Base-by-base conservation (phyloP, 2,888 invertebrate species). In the Dorcus parallelipipedus region DNA sequence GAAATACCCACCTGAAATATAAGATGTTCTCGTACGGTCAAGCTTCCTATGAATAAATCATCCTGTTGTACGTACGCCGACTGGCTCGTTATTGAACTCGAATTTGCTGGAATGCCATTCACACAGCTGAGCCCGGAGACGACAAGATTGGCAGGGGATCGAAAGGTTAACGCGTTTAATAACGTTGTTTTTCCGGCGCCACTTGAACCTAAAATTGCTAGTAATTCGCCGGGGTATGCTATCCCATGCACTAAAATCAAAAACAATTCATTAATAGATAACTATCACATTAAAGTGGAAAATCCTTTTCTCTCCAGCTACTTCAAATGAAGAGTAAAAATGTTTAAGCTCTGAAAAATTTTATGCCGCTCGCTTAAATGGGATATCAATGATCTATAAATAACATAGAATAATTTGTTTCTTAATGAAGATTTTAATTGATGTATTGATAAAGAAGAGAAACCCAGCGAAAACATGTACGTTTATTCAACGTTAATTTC, bases 131-230 rank as follows among this genome's bases (percentile, higher is more conserved):
- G 72, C 9, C 86, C 86, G 9, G 80, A 80, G 45, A 90, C 83
- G 14, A 86, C 83, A 2, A 92, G 83, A 2, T 87, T 87, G 33
- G 84, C 81, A 0, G 86, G 82, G n/a, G 90, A 88, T 23, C 93
- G 85, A 76, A 90, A 91, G 5, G 94, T 95, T 62, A 97, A 76
- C 0, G 93, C 87, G 77, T 97, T 97, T 57, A 97, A 80, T 3
- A 97, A 84, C 0, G 96, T 97, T 0, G 97, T 96, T 80, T 97
- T 97, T 2, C 97, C 97, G 0, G 96, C 94, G 0, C 97, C 97
- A 33, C 91, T 92, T 0, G 92, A 89, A 0, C 95, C 95, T 86
- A 95, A 87, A 49, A 95, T 89, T 1, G 94, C 93, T 48, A 95
- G 79, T 33, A 95, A 78, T 73, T 95, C 93, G 0, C 94, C 94